Base-by-base conservation (phyloP, 2,113 vertebrate species). In the Piprites chloris region DNA sequence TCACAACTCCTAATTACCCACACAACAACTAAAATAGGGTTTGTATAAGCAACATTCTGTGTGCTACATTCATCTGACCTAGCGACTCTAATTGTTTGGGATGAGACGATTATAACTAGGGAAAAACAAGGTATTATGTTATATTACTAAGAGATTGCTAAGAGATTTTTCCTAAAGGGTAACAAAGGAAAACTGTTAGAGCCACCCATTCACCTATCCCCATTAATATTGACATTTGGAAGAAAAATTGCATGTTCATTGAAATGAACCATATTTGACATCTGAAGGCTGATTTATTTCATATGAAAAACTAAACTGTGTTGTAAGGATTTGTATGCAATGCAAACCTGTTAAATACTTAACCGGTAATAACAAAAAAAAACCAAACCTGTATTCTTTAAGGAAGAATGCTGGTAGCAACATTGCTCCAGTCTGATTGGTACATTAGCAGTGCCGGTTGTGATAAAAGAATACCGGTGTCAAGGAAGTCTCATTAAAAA, bases 401-500 rank as follows among this genome's bases (percentile, higher is more conserved):
- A 91, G 59, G 44, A 79, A 85, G 42, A 80, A 69, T 50, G 30
- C 37, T 85, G 67, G 41, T 41, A 93, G 56, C n/a, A 93, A 44
- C 47, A 77, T 22, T 86, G 37, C 76, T 89, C 22, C 68, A 24
- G 69, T 37, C 68, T 92, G 78, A 85, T 73, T 83, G 55, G 65
- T 84, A 71, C 47, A 78, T 92, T 95, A 90, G 7, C 46, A 69
- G 50, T 84, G 37, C 83, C 59, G 35, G 15, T 50, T 84, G 46
- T 69, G 72, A 55, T 14, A 84, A 83, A 87, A 72, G 49, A 93
- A 88, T 59, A 62, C 26, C 55, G 86, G 35, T 84, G 79, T 95
- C 86, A 89, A 84, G 47, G 68, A 90, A 96, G 78, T 81, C 94
- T 93, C 92, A 92, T 93, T 96, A 90, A 90, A 96, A 93, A 93